phyloP scores from a whole-genome alignment of 2,888 invertebrate genomes.

The Blastobasis lacticolella region DNA sequence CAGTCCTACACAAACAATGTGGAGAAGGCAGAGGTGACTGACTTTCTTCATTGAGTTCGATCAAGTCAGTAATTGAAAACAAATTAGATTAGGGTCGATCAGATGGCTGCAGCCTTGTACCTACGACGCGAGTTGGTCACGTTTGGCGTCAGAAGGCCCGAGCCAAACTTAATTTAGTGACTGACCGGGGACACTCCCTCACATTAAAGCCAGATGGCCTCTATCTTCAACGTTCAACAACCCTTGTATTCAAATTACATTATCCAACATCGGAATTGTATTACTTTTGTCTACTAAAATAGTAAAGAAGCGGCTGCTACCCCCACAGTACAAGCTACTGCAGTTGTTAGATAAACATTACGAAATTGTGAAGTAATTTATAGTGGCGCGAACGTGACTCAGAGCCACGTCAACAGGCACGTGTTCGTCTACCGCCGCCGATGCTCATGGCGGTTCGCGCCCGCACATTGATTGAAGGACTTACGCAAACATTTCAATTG shows the following conservation, averaged over 20 bases:
- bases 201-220: slow-evolving; percentile 22
- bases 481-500: slow-evolving; percentile 5
- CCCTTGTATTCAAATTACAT: no score
- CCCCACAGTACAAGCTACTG: no score
- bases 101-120: not conserved
- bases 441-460: slow-evolving; percentile 5
- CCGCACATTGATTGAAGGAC: slow-evolving; percentile 2
- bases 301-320: no score
- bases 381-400: slow-evolving; percentile 25
- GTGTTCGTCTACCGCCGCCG: slow-evolving; percentile 16
- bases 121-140: slow-evolving; percentile 4
- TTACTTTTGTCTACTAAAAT: no score
- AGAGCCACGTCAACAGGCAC: slow-evolving; percentile 20
- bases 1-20: not conserved
- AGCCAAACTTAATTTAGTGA: slow-evolving; percentile 31
- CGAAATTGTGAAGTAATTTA: slow-evolving; percentile 17
- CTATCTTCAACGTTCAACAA: slow-evolving; percentile 11
- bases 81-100: slow-evolving; percentile 18
- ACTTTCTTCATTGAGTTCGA: slow-evolving; percentile 16
- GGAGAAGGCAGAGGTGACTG: slow-evolving; percentile 4
- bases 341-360: slow-evolving; percentile 4
- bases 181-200: slow-evolving; percentile 14
- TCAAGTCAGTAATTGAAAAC: slow-evolving; percentile 18
- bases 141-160: slow-evolving; percentile 21
- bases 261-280: no score